phyloP scores from a whole-genome alignment of 2,888 invertebrate genomes.

The Eretmocerus hayati region DNA sequence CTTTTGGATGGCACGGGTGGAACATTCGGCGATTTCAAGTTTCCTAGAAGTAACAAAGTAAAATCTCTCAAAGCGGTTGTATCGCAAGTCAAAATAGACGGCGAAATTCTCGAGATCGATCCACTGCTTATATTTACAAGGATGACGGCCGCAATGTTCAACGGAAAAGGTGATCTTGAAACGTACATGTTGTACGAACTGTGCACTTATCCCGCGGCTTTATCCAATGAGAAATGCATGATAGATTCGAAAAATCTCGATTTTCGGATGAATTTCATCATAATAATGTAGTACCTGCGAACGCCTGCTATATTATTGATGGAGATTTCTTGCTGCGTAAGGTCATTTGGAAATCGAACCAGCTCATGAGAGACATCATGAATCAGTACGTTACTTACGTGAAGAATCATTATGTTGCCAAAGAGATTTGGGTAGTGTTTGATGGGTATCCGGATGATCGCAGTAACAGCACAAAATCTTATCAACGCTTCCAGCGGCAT shows the following conservation, averaged over 20 bases:
- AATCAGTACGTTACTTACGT: neutral
- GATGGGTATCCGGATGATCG: neutral
- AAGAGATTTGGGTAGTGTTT: neutral
- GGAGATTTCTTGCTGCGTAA: neutral
- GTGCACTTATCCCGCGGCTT: too few species aligned
- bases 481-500: neutral
- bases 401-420: neutral
- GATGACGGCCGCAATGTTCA: too few species aligned
- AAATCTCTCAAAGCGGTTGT: neutral
- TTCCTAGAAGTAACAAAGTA: neutral
- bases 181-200: too few species aligned
- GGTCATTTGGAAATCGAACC: neutral
- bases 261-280: neutral
- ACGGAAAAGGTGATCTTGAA: too few species aligned
- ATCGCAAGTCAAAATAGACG: neutral
- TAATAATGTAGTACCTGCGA: neutral
- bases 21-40: neutral
- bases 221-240: too few species aligned
- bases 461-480: neutral
- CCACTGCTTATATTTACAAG: neutral
- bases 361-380: neutral
- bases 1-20: neutral
- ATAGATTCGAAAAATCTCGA: neutral
- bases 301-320: neutral
- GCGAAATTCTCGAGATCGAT: neutral